Evolutionary conservation across 2,797 vertebrate genomes (phyloP), one percentile per base, ranked within the genome.

Genomic region (Tachyglossus aculeatus): DNA sequence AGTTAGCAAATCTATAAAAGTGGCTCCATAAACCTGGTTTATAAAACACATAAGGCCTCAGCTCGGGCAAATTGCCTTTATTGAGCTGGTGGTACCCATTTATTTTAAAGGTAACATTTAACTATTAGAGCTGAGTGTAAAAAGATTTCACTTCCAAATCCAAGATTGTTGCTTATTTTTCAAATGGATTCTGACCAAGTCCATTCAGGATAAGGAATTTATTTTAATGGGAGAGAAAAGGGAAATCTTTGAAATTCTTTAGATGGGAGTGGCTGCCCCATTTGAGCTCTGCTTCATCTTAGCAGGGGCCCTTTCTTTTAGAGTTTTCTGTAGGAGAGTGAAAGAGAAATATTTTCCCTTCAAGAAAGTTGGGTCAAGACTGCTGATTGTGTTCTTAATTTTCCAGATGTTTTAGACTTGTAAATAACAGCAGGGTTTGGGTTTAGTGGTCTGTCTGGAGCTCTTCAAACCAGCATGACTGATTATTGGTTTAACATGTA

Each of bases 161-260:
- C 22, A 36, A 52, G 34, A 24, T 54, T 71, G 67, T 50, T 73
- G 50, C 45, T 70, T 14, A 67, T 82, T 74, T 61, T 45, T 32
- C 32, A 50, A 29, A 32, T 38, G 24, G 19, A 52, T 25, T 56
- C 44, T 15, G 24, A 48, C 31, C 29, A 18, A 62, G 58, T 53
- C 33, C 21, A 67, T 48, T 52, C 40, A 59, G 51, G 48, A 69
- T 33, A 47, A 1, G 14, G 22, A 7, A 9, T 16, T n/a, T 45
- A 24, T 45, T 25, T 25, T 16, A 37, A 27, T 22, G 59, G 13
- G 36, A 66, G 55, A n/a, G 39, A 45, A 51, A 24, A 11, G 38
- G 24, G 44, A 41, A 40, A 60, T 81, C 22, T 62, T 64, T 68
- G 43, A 41, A 29, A 83, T 83, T 85, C 70, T 31, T 73, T 7